These are phyloP conservation scores for Lamellibrachia columna DNA, from an alignment of 2,888 invertebrate genomes.

Conservation along the genomic window DNA sequence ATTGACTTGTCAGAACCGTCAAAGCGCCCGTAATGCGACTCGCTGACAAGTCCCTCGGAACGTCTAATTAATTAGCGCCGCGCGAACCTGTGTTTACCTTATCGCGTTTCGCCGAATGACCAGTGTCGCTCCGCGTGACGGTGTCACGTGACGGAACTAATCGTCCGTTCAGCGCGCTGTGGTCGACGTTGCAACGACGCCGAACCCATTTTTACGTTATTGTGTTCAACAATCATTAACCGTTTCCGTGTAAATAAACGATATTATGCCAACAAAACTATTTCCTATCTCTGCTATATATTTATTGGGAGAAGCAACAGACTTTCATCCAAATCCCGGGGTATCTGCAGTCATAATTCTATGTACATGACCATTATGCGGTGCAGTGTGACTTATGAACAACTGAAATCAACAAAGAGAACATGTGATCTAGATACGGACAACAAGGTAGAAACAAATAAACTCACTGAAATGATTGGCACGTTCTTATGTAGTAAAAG, in stretches of 20 bases:
- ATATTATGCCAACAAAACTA: background rate
- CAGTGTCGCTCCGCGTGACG: background rate
- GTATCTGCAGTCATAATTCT: too few species aligned
- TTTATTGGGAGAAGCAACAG: too few species aligned
- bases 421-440: too few species aligned
- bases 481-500: too few species aligned
- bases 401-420: too few species aligned
- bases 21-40: background rate
- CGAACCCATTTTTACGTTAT: background rate
- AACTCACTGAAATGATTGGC: too few species aligned
- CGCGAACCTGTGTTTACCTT: background rate
- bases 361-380: too few species aligned
- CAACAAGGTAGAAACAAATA: too few species aligned
- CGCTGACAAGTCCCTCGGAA: background rate
- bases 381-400: too few species aligned
- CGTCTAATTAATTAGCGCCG: slow-evolving; percentile 11
- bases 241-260: background rate
- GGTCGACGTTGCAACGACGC: background rate
- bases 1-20: background rate
- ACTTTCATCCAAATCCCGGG: too few species aligned
- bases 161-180: background rate
- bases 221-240: too few species aligned
- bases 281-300: too few species aligned
- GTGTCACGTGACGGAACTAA: slow-evolving; percentile 6
- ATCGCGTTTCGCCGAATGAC: background rate